Evolutionary conservation across 1,140 invertebrate genomes (phyloP), one percentile per base, ranked within the genome.

Genomic region (Bilobella aurantiaca): DNA sequence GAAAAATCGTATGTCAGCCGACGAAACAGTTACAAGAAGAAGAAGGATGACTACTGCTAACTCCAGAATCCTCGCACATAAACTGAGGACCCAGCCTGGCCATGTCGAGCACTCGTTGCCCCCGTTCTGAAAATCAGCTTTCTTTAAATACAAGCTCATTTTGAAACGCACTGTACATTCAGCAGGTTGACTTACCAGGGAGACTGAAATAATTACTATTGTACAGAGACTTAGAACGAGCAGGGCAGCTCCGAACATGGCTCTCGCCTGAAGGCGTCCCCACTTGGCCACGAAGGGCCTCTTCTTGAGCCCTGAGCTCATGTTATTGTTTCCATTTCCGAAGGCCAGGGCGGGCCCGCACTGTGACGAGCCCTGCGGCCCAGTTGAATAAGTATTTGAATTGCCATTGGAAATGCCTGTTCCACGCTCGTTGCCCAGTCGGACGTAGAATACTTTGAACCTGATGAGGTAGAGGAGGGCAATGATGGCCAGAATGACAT

Each of bases 31-130:
- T 68, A 73, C 69, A 64, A 70, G 64, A 70, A 73, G 69, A 58
- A 73, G 68, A 68, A 73, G 68, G 66, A 73, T 73, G 71, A 73
- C 71, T 73, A 73, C 69, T 63, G 71, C 71, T 63, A 73, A 73
- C 58, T 73, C 71, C 58, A 73, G 56, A 64, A 73, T 73, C 63
- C 71, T 68, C 68, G 66, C 71, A 67, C 71, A 73, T 64, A 73
- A 70, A 68, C 71, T 73, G n/a, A 73, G 68, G 65, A 73, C 67
- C 71, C 71, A 73, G 31, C 68, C 68, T 28, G 71, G 63, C 71
- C 71, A 73, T 31, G 68, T 69, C 42, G 71, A 73, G 16, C 68
- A 58, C 62, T 37, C 67, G 58, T 73, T 68, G 60, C 71, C 71
- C 30, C 71, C 68, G 63, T 64, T 69, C 71, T 73, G 56, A 23